Base-by-base conservation (phyloP, 2,113 vertebrate genomes). In the Gymnogyps californianus region DNA sequence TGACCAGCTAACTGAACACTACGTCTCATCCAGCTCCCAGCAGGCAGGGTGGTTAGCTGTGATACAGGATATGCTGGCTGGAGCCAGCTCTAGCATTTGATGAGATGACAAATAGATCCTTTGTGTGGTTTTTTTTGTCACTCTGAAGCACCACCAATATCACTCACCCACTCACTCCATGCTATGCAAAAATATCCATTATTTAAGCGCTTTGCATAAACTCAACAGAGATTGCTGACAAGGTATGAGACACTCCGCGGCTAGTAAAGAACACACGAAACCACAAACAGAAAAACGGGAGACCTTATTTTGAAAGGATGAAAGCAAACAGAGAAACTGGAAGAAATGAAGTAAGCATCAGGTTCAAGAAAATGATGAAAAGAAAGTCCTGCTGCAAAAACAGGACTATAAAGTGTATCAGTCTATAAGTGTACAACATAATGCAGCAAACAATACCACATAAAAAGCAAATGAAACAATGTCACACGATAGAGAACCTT, bases 381-480 rank as follows among this genome's bases (percentile, higher is more conserved):
- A 96, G 75, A 83, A 81, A 87, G 71, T 84, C 61, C 54, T 93
- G 59, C 64, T 86, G 95, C 83, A 90, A 55, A 86, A 80, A 11
- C 34, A 54, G 76, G 71, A 69, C 38, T 62, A 55, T 25, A 79
- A 90, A 91, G 40, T 32, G 57, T 47, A 57, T 74, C 59, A 74
- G 92, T 83, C 80, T 77, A 6, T 92, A 97, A 89, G 76, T 18
- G 90, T 95, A 96, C 91, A 97, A 92, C 81, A 82, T 64, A 90
- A 81, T 34, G 90, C 80, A 96, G 95, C 95, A 94, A 97, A 86
- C 80, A 74, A 91, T 65, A 96, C 87, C 65, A 93, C 19, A 6
- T 87, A 97, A 97, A 84, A 65, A 97, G 72, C 96, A 97, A 95
- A 96, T 90, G 94, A 96, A 97, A 97, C 90, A 87, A 77, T 52